A percentile compares a stretch with the other conserved stretches of the same genome.
Evolutionary conservation across 2,888 invertebrate genomes (phyloP).

Genomic region (Nymphalis c-album): DNA sequence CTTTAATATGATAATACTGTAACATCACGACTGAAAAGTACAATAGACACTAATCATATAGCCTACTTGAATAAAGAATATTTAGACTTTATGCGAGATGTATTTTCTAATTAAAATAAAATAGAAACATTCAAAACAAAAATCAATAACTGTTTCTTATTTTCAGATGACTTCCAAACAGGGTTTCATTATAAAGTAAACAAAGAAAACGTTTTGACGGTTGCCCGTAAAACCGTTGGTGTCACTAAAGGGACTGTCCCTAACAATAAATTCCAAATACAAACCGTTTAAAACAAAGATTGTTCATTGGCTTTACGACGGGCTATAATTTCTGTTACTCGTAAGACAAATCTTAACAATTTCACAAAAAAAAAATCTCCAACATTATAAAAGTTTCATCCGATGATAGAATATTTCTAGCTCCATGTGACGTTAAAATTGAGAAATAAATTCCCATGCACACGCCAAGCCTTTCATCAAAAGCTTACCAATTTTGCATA

Average conservation of each 20-base stretch:
- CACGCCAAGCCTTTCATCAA: too few relatives aligned
- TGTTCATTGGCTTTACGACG: conserved; percentile 59
- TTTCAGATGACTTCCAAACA: not conserved
- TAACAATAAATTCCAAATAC: conserved; percentile 55
- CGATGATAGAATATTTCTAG: not conserved
- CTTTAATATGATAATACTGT: too few relatives aligned
- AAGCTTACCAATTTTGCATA: too few relatives aligned
- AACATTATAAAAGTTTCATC: not conserved
- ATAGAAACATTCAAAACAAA: not conserved
- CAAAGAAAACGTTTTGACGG: conserved; percentile 50
- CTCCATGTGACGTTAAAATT: too few relatives aligned
- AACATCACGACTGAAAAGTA: too few relatives aligned
- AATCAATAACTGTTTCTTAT: not conserved
- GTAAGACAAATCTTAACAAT: conserved; percentile 36
- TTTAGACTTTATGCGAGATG: not conserved
- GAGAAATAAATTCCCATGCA: too few relatives aligned
- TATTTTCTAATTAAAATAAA: not conserved
- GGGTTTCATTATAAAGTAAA: conserved; percentile 16
- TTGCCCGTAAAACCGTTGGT: conserved; percentile 52
- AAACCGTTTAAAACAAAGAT: conserved; percentile 60
- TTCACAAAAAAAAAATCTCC: conserved; percentile 34
- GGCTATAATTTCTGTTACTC: conserved; percentile 53
- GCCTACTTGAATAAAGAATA: too few relatives aligned
- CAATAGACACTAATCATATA: too few relatives aligned
- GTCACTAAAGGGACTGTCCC: conserved; percentile 55